Percentiles rank a stretch among this genome's conserved stretches.
phyloP scores from a whole-genome alignment of 2,888 invertebrate species.

The Margaritifera margaritifera region DNA sequence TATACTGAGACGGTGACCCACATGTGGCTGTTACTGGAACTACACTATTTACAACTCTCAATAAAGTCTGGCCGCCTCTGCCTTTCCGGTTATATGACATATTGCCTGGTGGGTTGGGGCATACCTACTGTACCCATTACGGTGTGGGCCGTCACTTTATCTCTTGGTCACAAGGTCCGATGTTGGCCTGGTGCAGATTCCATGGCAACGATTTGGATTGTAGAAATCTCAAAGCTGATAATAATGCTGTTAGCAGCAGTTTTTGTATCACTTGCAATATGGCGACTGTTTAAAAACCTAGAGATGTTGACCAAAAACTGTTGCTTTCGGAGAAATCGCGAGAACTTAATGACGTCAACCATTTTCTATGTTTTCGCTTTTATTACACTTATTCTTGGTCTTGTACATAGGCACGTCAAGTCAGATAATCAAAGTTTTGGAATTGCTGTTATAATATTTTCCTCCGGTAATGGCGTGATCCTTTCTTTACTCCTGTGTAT shows the following conservation, averaged over 20 bases:
- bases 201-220: conserved; percentile 28
- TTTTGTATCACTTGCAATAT: conserved; percentile 13
- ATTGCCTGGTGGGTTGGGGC: conserved; percentile 36
- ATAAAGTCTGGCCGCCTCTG: conserved; percentile 19
- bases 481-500: conserved; percentile 9
- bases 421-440: not conserved
- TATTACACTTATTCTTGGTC: conserved; percentile 6
- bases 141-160: conserved; percentile 31
- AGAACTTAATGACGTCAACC: conserved; percentile 11
- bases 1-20: conserved; percentile 15
- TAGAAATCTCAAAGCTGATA: conserved; percentile 23
- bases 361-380: conserved; percentile 14
- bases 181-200: conserved; percentile 33
- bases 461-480: conserved; percentile 13
- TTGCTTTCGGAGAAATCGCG: conserved; percentile 13
- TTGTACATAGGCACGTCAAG: conserved; percentile 12
- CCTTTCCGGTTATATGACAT: conserved; percentile 23
- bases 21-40: conserved; percentile 31
- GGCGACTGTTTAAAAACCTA: conserved; percentile 8
- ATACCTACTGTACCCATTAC: conserved; percentile 29
- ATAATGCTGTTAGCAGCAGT: conserved; percentile 7
- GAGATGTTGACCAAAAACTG: conserved; percentile 7
- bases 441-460: conserved; percentile 4
- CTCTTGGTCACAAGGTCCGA: conserved; percentile 22
- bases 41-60: conserved; percentile 19